phyloP scores from a whole-genome alignment of 2,113 vertebrate species.

The Calyptommatus sinebrachiatus region DNA sequence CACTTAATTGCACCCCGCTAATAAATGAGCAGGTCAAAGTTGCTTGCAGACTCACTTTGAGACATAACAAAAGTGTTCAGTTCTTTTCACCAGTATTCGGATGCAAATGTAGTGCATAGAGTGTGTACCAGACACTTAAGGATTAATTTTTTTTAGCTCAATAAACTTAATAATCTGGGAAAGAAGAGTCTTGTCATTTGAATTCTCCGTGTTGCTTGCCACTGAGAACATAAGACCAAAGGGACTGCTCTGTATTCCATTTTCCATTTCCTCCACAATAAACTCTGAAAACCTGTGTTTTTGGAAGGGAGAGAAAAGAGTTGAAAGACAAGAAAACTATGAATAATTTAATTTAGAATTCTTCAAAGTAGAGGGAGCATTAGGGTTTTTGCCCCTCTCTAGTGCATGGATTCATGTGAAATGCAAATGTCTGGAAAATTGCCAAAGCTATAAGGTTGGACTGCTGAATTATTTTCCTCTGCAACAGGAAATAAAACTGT shows the following conservation, averaged over 20 bases:
- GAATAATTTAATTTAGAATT: constrained; percentile 38
- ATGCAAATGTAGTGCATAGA: not conserved
- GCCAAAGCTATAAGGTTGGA: constrained; percentile 19
- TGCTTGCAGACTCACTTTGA: not conserved
- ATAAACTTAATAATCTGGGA: not conserved
- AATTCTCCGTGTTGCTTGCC: not conserved
- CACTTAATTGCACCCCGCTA: not conserved
- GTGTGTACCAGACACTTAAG: too few species aligned
- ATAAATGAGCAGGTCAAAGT: too few species aligned
- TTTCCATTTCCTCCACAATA: constrained; percentile 14
- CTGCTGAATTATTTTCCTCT: constrained; percentile 12
- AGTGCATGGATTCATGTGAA: constrained; percentile 16
- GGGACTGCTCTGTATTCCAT: constrained; percentile 1
- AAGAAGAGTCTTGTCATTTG: not conserved
- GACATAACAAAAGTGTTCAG: not conserved
- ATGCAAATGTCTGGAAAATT: constrained; percentile 21
- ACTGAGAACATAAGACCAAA: not conserved
- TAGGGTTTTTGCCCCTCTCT: not conserved
- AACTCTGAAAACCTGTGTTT: not conserved
- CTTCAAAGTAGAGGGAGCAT: constrained; percentile 22
- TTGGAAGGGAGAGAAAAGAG: not conserved
- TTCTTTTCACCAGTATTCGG: not conserved
- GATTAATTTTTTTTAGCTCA: not conserved
- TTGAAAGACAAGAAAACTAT: constrained; percentile 12
- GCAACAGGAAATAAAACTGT: not conserved